Evolutionary conservation across 1,140 invertebrate species (phyloP), one percentile per base, ranked within the genome.

Genomic region (Orussus abietinus): DNA sequence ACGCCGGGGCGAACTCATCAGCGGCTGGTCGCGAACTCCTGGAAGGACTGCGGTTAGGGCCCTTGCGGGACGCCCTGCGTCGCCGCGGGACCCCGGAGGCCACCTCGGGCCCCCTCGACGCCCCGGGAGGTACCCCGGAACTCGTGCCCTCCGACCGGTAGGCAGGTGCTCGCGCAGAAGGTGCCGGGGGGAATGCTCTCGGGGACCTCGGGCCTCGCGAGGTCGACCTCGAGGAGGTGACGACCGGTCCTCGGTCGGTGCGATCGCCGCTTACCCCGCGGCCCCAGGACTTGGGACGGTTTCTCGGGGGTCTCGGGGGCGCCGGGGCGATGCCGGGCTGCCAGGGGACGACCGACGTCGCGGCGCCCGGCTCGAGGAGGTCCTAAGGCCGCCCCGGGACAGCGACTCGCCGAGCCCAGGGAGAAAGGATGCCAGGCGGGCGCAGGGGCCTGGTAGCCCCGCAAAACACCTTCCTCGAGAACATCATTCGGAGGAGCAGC

Each of bases 391-490:
- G 34, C 22, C 6, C 6, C 22, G 22, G n/a, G 22, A 6, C 6
- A 25, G 22, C n/a, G n/a, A n/a, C n/a, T n/a, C n/a, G n/a, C n/a
- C n/a, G n/a, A n/a, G n/a, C n/a, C n/a, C n/a, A n/a, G n/a, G 38
- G 50, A 49, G 49, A 53, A 70, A 88, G 77, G 78, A 95, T 94
- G 91, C 90, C 92, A 75, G 91, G 91, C 70, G 91, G 91, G 75
- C 83, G 91, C 68, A 83, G 91, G 82, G 96, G 96, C 75, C 85
- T 99, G 57, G 96, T 98, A 65, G 96, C 96, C 80, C 96, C 96
- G 61, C 96, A 99, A 80, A 99, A 99, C 76, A 99, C 96, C 56
- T 99, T 99, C 77, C 79, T 99, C 59, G 96, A 99, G 77, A 98
- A 97, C 77, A 97, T 99, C 76, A 97, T 98, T 57, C 79, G 95